Evolutionary conservation across 2,888 invertebrate species (phyloP), one percentile per base, ranked within the genome.

Genomic region (Dione vanillae): DNA sequence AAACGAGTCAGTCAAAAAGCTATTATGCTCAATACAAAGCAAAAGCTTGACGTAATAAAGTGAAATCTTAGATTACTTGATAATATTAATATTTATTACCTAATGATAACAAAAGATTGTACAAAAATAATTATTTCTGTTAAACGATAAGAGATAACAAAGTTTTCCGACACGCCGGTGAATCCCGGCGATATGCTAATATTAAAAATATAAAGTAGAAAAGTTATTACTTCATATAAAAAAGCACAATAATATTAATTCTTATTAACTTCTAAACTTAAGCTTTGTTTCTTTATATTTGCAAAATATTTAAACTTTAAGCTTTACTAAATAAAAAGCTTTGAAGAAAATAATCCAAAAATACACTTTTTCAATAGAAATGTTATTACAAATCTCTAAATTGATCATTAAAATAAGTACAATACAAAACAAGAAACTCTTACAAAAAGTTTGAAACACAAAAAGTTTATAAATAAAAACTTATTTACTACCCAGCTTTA

Each of bases 91-190:
- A 10, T n/a, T n/a, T 11, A 47, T n/a, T 47, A 16, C 10, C 19
- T 49, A 19, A 49, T 12, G 6, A 49, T 16, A 16, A 49, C 1
- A 49, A 10, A 11, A 49, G 19, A 19, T 49, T 49, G 19, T 49
- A 19, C 19, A 20, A 27, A 54, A 54, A 54, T 1, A 37, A 54
- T 37, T 5, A 54, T 35, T 37, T 16, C 35, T 54, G 12, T 27
- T 8, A 16, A 8, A 54, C 6, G 54, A 54, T 37, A 54, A 54
- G 54, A n/a, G 54, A 54, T 54, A 54, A 37, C 37, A 16, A 12
- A 3, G 9, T 9, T 10, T 52, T 27, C 35, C 35, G 35, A 54
- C n/a, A 1, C 14, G 35, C 37, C 37, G 54, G 54, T 16, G 37
- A 35, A 37, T 54, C 54, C 54, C 54, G 9, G 54, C 37, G n/a